Evolutionary conservation across 2,888 invertebrate species (phyloP).

Genomic region (Agonopterix arenella): DNA sequence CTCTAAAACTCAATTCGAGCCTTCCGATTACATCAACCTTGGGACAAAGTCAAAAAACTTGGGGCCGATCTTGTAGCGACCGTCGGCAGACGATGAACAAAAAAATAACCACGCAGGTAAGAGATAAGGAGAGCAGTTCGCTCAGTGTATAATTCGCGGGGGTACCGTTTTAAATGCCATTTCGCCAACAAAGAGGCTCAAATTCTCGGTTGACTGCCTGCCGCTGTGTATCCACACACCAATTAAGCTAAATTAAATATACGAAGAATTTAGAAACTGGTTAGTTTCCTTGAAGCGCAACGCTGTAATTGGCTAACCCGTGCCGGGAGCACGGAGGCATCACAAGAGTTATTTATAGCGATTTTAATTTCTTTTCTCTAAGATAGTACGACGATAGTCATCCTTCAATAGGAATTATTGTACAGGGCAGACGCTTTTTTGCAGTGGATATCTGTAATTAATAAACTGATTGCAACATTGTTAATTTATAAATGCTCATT

Average conservation of each 20-base stretch:
- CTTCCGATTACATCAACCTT: constrained; percentile 13
- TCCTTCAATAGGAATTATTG: constrained; percentile 30
- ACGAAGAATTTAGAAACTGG: constrained; percentile 76
- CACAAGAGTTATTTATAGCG: constrained; percentile 58
- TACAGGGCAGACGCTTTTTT: constrained; percentile 3
- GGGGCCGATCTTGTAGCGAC: neutral
- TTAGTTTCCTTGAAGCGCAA: constrained; percentile 74
- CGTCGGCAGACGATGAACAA: constrained; percentile 10
- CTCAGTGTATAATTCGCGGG: constrained; percentile 36
- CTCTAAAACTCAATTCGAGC: constrained; percentile 8
- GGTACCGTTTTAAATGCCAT: constrained; percentile 59
- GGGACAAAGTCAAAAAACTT: constrained; percentile 8
- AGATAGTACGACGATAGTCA: constrained; percentile 23
- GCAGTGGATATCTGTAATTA: neutral
- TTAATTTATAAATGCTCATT: no score
- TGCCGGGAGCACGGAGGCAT: constrained; percentile 61
- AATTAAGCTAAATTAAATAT: constrained; percentile 74
- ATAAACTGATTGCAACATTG: no score
- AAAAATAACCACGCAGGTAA: constrained; percentile 21
- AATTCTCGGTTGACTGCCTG: constrained; percentile 69
- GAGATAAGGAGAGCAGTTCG: constrained; percentile 32
- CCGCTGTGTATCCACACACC: constrained; percentile 64
- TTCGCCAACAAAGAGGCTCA: constrained; percentile 65
- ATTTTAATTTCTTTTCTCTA: constrained; percentile 28
- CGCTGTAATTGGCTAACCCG: constrained; percentile 70